phyloP scores from a whole-genome alignment of 2,888 invertebrate genomes.

The Coecobrya sp. region DNA sequence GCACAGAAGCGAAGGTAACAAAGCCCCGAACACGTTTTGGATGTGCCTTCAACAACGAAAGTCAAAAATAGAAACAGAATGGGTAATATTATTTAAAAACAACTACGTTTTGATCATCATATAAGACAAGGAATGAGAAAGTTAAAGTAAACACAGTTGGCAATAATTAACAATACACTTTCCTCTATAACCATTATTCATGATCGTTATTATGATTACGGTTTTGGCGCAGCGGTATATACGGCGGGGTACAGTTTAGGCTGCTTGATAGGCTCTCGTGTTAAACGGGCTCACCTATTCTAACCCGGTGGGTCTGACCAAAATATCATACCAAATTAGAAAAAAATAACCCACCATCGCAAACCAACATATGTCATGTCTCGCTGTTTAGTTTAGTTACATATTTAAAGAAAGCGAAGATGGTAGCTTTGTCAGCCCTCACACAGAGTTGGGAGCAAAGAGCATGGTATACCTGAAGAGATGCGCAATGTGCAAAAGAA shows the following conservation, averaged over 20 bases:
- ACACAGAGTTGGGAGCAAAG: slow-evolving; percentile 70
- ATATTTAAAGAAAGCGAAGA: slow-evolving; percentile 63
- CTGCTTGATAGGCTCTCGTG: slow-evolving; percentile 27
- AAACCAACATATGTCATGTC: slow-evolving; percentile 51
- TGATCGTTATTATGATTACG: slow-evolving; percentile 35
- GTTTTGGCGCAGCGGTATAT: slow-evolving; percentile 52
- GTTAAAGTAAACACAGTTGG: slow-evolving; percentile 32
- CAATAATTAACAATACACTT: slow-evolving; percentile 68
- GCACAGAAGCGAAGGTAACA: not conserved
- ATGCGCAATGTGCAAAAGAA: not conserved
- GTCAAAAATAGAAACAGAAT: slow-evolving; percentile 22
- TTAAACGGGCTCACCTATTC: slow-evolving; percentile 50
- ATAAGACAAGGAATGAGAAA: slow-evolving; percentile 17
- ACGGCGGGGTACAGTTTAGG: slow-evolving; percentile 5
- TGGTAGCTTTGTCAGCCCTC: slow-evolving; percentile 52
- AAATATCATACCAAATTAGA: slow-evolving; percentile 45
- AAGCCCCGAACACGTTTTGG: not conserved
- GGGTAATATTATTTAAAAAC: not conserved
- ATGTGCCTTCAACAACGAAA: not conserved
- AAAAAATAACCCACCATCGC: slow-evolving; percentile 38
- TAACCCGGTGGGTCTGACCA: slow-evolving; percentile 42
- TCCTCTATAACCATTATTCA: slow-evolving; percentile 16
- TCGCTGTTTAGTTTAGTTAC: slow-evolving; percentile 37
- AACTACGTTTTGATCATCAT: not conserved
- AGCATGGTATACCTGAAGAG: not conserved